Evolutionary conservation across 2,888 invertebrate species (phyloP), one percentile per base, ranked within the genome.

Genomic region (Hyposoter dolosus): DNA sequence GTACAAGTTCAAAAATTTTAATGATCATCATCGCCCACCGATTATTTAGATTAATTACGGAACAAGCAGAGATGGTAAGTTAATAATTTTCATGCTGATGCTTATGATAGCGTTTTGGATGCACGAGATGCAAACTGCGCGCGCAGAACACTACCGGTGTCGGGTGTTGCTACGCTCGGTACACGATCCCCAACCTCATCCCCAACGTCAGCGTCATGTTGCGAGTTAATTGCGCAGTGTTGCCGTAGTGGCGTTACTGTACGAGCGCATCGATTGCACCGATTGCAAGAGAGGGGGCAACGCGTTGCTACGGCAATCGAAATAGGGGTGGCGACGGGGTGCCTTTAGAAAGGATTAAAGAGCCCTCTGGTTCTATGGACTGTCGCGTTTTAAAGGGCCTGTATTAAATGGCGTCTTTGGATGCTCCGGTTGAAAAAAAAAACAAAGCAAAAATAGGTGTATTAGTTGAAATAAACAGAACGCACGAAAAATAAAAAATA

Each of bases 351-450:
- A 50, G 76, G 65, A 47, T 76, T 47, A 56, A 76, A 53, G 76
- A 77, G 53, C 50, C 79, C 79, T 79, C 69, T 60, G 60, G 69
- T 32, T 69, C 32, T 23, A 50, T n/a, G 40, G 53, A 35, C 76
- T 68, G 23, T 60, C 35, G 50, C 53, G 50, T 28, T 68, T 65
- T 45, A 65, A 53, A 68, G 68, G 77, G 77, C 45, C 65, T 56
- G 40, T 56, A 50, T 71, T 76, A 79, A 79, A 79, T 79, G 79
- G 71, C 79, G 79, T 79, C 71, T 50, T 53, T 71, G 19, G 60
- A 28, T 28, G 15, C 35, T 79, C 71, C 32, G 32, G 2, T 79
- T 63, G 47, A 63, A 45, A 78, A 45, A 71, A 76, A 72, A 72
- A 72, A 53, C 47, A 72, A 71, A 79, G 23, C 23, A 56, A 78